A percentile compares a stretch with the other conserved stretches of the same genome.
These are phyloP conservation scores for Argynnis bischoffii DNA, from an alignment of 2,888 invertebrate species.

Conservation along the genomic window DNA sequence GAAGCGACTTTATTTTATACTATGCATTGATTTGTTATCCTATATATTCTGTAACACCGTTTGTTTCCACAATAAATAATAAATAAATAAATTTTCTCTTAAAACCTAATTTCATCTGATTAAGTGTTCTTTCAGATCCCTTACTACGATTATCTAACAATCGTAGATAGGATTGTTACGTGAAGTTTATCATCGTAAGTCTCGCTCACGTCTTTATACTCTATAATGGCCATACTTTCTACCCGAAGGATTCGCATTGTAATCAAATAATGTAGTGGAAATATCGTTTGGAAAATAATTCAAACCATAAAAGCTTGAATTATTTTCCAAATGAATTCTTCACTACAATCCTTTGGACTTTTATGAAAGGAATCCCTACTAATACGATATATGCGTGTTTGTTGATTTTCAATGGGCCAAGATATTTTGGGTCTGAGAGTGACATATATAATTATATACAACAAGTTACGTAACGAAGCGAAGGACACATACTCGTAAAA, in stretches of 20 bases:
- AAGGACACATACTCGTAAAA: too few species aligned
- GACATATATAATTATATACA: too few species aligned
- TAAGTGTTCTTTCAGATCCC: constrained; percentile 28
- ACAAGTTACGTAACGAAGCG: too few species aligned
- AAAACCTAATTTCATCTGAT: constrained; percentile 18
- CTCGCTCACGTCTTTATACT: constrained; percentile 13
- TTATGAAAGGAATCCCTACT: too few species aligned
- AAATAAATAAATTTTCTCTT: background rate
- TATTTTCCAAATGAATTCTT: constrained; percentile 9
- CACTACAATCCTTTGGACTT: background rate
- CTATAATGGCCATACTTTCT: constrained; percentile 1
- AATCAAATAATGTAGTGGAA: constrained; percentile 12
- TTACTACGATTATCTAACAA: constrained; percentile 18
- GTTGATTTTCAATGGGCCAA: too few species aligned
- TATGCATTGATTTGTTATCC: too few species aligned
- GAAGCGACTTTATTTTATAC: too few species aligned
- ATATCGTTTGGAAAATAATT: background rate
- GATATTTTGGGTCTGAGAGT: too few species aligned
- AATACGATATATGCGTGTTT: too few species aligned
- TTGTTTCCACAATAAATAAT: too few species aligned
- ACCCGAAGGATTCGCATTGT: constrained; percentile 12
- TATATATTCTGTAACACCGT: too few species aligned
- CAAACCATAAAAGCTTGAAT: background rate
- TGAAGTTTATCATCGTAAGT: constrained; percentile 18
- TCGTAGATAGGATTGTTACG: constrained; percentile 18